Evolutionary conservation across 1,140 invertebrate genomes (phyloP).

Genomic region (Hyposmocoma kahamanoa): DNA sequence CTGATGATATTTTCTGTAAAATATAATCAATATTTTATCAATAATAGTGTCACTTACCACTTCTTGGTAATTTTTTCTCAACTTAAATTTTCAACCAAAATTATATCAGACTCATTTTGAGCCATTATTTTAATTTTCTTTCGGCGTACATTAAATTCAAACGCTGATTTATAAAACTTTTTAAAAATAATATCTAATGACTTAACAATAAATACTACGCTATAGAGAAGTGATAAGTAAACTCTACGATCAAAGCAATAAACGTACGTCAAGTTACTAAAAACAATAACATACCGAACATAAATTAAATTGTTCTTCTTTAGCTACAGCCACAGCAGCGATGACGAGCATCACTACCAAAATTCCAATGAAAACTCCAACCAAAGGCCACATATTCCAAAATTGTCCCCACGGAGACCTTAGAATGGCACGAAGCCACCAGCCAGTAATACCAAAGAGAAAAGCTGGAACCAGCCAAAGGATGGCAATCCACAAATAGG

Average conservation of each 20-base stretch:
- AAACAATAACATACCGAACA: constrained; percentile 38
- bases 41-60: neutral
- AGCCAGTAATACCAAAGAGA: constrained; percentile 45
- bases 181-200: too few species aligned
- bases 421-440: constrained; percentile 49
- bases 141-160: too few species aligned
- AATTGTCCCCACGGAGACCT: constrained; percentile 31
- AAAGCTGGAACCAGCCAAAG: constrained; percentile 48
- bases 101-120: too few species aligned
- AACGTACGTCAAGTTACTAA: too few species aligned
- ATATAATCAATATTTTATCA: constrained; percentile 2
- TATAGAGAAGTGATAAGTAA: too few species aligned
- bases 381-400: constrained; percentile 45
- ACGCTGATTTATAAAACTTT: too few species aligned
- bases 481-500: constrained; percentile 40
- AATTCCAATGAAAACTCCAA: constrained; percentile 42
- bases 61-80: too few species aligned
- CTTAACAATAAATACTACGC: too few species aligned
- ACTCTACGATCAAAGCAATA: too few species aligned
- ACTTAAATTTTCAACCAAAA: too few species aligned
- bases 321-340: constrained; percentile 53
- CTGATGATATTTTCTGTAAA: constrained; percentile 57
- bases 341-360: constrained; percentile 47
- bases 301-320: constrained; percentile 64
- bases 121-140: too few species aligned